Evolutionary conservation across 2,113 vertebrate species (phyloP).

Genomic region (Ophiodon elongatus): DNA sequence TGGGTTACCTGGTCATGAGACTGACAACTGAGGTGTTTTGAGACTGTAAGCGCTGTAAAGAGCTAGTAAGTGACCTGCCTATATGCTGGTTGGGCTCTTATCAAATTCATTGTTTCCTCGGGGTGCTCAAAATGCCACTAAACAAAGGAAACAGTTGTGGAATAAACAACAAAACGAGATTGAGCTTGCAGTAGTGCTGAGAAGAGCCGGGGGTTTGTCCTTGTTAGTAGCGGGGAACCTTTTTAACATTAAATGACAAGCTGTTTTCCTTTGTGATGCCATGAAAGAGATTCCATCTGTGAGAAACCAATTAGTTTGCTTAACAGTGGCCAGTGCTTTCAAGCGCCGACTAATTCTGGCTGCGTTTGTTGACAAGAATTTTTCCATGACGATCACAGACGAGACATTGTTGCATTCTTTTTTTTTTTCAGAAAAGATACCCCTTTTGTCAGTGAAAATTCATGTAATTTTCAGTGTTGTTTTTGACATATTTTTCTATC

Average conservation of each 20-base stretch:
- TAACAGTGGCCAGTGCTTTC: conserved; percentile 49
- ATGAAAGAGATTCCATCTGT: conserved; percentile 47
- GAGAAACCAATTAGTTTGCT: conserved; percentile 67
- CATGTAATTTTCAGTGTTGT: background rate
- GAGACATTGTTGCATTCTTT: conserved; percentile 5
- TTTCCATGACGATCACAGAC: background rate
- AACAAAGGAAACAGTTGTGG: conserved; percentile 38
- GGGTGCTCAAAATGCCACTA: background rate
- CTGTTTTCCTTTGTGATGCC: conserved; percentile 38
- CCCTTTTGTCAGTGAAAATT: background rate
- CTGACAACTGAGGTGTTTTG: background rate
- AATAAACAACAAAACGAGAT: conserved; percentile 5
- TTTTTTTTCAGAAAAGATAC: background rate
- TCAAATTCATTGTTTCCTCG: background rate
- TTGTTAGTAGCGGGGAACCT: conserved; percentile 29
- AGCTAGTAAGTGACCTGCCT: background rate
- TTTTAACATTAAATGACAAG: conserved; percentile 28
- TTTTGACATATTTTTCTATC: background rate
- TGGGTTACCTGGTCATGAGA: background rate
- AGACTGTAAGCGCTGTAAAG: background rate
- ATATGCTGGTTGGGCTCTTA: background rate
- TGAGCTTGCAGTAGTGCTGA: background rate
- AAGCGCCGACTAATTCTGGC: conserved; percentile 39
- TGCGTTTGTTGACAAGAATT: conserved; percentile 22
- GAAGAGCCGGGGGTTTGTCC: background rate